Base-by-base conservation (phyloP, 1,140 invertebrate species). In the Brachionus plicatilis region DNA sequence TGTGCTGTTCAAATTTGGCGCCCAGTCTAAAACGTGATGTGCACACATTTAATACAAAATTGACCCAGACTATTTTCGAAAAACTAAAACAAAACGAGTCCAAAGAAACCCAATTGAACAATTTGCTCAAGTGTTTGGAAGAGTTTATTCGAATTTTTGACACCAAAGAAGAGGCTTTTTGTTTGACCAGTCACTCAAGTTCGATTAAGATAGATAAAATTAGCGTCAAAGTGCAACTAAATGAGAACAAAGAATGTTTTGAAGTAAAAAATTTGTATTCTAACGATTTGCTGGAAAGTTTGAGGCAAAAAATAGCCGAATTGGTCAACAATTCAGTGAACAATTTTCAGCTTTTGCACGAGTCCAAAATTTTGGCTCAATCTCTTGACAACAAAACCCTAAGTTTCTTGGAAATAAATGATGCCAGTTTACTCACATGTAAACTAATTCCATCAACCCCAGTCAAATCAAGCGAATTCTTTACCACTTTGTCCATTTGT, bases 51-150 rank as follows among this genome's bases (percentile, higher is more conserved):
- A 72, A 72, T 43, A 43, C 20, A 3, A 72, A 72, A 43, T 72
- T 72, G 2, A 43, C 91, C 91, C 85, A 89, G 89, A 65, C 90
- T 89, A 85, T 92, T 91, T 84, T 91, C 91, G 50, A 88, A 88
- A 84, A 90, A 91, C 85, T 92, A 91, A 85, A 41, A 43, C 33
- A 43, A 17, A 70, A 43, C 17, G 17, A 72, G 1, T 43, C 9
- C 2, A 20, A 72, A 2, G 68, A 72, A 17, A 43, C 14, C 0
- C 12, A 41, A 17, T 41, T 41, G 33, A 33, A 43, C 33, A 72
- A 72, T 43, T 72, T 17, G n/a, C 70, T 24, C 37, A 53, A 50
- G 29, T 84, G 50, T 60, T n/a, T 78, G 20, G 56, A 82, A 43
- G 37, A 72, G n/a, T 72, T 72, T 72, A 72, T 72, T 17, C 14